Conservation (phyloP, 2,888 invertebrate species). For the Yponomeuta plumbellus region DNA sequence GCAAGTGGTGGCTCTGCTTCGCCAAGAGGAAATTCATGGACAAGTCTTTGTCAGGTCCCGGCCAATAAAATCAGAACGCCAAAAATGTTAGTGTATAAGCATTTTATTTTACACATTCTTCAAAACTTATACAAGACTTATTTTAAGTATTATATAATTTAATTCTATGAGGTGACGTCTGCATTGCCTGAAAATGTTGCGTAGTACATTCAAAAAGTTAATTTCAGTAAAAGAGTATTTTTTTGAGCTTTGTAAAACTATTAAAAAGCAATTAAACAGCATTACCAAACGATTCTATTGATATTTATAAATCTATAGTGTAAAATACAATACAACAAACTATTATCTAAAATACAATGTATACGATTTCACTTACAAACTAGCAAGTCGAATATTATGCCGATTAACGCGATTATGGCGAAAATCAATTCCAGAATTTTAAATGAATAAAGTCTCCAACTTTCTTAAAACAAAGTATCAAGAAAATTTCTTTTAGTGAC, state of each 20-base stretch:
- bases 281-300: neutral
- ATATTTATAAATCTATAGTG: neutral
- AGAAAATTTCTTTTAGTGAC: too few species aligned
- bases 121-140: constrained; percentile 15
- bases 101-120: constrained; percentile 23
- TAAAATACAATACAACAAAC: neutral
- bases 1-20: constrained; percentile 99
- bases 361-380: neutral
- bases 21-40: constrained; percentile 99
- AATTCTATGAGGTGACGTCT: neutral
- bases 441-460: too few species aligned
- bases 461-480: too few species aligned
- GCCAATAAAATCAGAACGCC: constrained; percentile 75
- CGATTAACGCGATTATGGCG: too few species aligned
- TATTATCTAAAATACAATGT: neutral
- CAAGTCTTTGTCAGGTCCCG: constrained; percentile 94
- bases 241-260: too few species aligned
- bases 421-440: neutral
- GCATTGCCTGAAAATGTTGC: neutral
- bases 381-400: neutral
- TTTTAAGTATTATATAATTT: neutral
- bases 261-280: neutral
- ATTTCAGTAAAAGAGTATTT: too few species aligned
- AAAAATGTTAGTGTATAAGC: constrained; percentile 18
- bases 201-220: too few species aligned